Evolutionary conservation across 1,140 invertebrate species (phyloP).

Genomic region (Heliconius congener): DNA sequence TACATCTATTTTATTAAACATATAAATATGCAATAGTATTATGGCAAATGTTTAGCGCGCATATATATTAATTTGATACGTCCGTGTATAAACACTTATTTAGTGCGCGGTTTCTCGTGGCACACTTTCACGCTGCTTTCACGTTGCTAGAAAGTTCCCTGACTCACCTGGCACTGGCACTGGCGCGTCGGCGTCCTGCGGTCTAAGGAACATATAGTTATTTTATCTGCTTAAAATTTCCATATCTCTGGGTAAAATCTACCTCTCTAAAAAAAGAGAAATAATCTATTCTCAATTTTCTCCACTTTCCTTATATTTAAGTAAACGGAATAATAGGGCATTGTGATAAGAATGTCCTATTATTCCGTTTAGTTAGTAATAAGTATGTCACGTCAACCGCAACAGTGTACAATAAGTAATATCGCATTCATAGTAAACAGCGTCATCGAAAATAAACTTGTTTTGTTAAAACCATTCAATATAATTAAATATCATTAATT

Average conservation of each 20-base stretch:
- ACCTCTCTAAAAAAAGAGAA: too few species aligned
- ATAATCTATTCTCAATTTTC: too few species aligned
- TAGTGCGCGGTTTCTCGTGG: constrained; percentile 49
- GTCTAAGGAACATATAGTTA: constrained; percentile 37
- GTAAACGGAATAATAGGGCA: too few species aligned
- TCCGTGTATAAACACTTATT: constrained; percentile 45
- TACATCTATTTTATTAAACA: background rate
- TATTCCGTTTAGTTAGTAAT: too few species aligned
- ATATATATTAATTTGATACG: background rate
- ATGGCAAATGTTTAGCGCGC: background rate
- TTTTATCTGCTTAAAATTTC: background rate
- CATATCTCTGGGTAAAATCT: background rate
- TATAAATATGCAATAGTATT: background rate
- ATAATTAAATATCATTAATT: too few species aligned
- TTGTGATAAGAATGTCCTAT: too few species aligned
- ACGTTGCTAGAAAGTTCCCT: constrained; percentile 72
- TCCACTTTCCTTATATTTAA: too few species aligned
- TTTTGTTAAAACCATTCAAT: too few species aligned
- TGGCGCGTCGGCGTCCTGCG: constrained; percentile 51
- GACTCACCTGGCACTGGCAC: constrained; percentile 46
- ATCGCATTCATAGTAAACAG: too few species aligned
- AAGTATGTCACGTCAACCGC: too few species aligned
- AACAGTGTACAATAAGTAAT: too few species aligned
- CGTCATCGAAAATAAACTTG: too few species aligned
- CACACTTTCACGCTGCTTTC: constrained; percentile 71